Evolutionary conservation across 1,140 invertebrate species (phyloP).

Genomic region (Trachymyrmex septentrionalis): DNA sequence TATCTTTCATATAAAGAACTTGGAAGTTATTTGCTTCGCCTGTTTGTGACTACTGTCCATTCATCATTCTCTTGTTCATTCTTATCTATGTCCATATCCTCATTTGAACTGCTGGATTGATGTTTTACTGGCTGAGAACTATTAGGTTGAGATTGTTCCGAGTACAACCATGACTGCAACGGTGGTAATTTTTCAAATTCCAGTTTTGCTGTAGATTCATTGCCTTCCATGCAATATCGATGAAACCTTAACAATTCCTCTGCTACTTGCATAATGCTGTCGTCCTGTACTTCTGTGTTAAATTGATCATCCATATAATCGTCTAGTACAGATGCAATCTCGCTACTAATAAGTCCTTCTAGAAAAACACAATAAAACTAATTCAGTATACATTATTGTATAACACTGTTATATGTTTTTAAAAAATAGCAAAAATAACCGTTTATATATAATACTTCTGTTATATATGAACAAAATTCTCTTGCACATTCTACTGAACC

Average conservation of each 20-base stretch:
- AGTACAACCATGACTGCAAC: slow-evolving; percentile 78
- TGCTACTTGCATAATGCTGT: slow-evolving; percentile 79
- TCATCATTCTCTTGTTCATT: slow-evolving; percentile 68
- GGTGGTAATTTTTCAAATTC: slow-evolving; percentile 80
- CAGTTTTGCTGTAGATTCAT: slow-evolving; percentile 60
- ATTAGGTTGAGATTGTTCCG: slow-evolving; percentile 18
- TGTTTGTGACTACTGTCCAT: slow-evolving; percentile 76
- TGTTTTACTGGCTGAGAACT: background rate
- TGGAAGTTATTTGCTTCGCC: slow-evolving; percentile 72
- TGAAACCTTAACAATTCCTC: slow-evolving; percentile 80
- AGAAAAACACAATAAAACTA: slow-evolving; percentile 33
- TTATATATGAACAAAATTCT: slow-evolving; percentile 76
- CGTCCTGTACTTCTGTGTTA: slow-evolving; percentile 79
- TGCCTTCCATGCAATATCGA: slow-evolving; percentile 70
- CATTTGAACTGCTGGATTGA: slow-evolving; percentile 39
- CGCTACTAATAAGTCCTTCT: slow-evolving; percentile 74
- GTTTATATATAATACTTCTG: slow-evolving; percentile 79
- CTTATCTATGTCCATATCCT: slow-evolving; percentile 50
- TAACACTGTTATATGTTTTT: background rate
- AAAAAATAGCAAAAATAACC: slow-evolving; percentile 66
- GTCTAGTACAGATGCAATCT: slow-evolving; percentile 78
- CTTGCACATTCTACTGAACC: slow-evolving; percentile 73
- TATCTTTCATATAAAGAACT: slow-evolving; percentile 46
- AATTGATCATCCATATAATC: slow-evolving; percentile 80
- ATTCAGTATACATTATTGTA: background rate